Percentiles rank a stretch among this genome's conserved stretches.
phyloP scores from a whole-genome alignment of 2,888 invertebrate genomes.

The Cenopis cana region DNA sequence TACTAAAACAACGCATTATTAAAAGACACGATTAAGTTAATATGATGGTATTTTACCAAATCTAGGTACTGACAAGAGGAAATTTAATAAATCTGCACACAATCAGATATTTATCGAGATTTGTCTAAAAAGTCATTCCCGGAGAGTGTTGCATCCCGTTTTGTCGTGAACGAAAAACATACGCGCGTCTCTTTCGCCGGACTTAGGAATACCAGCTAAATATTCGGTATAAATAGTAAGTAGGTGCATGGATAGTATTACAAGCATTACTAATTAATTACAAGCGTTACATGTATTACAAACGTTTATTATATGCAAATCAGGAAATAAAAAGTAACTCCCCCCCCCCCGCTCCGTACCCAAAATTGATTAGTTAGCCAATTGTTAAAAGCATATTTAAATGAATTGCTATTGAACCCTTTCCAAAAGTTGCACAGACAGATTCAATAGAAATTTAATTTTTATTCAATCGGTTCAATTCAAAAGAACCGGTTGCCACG shows the following conservation, averaged over 20 bases:
- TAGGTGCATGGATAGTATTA: neutral
- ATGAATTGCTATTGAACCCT: conserved; percentile 28
- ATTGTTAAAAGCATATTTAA: conserved; percentile 22
- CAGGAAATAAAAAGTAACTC: neutral
- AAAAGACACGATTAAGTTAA: no score
- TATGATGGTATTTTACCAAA: no score
- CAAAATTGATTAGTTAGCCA: conserved; percentile 9
- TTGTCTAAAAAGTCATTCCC: no score
- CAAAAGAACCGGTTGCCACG: conserved; percentile 11
- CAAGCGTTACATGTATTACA: no score
- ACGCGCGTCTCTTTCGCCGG: no score
- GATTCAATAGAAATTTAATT: conserved; percentile 1
- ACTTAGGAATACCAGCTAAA: neutral
- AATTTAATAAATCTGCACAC: no score
- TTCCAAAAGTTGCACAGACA: conserved; percentile 3
- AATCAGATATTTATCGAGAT: no score
- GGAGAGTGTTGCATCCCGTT: no score
- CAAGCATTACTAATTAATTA: neutral
- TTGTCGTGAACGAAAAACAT: no score
- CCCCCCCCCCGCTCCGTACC: neutral
- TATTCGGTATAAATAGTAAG: neutral
- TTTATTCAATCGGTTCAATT: conserved; percentile 16
- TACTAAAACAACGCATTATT: no score
- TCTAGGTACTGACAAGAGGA: no score
- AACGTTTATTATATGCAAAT: neutral